Evolutionary conservation across 1,140 invertebrate species (phyloP), one percentile per base, ranked within the genome.

Genomic region (Hydropsyche tenuis): DNA sequence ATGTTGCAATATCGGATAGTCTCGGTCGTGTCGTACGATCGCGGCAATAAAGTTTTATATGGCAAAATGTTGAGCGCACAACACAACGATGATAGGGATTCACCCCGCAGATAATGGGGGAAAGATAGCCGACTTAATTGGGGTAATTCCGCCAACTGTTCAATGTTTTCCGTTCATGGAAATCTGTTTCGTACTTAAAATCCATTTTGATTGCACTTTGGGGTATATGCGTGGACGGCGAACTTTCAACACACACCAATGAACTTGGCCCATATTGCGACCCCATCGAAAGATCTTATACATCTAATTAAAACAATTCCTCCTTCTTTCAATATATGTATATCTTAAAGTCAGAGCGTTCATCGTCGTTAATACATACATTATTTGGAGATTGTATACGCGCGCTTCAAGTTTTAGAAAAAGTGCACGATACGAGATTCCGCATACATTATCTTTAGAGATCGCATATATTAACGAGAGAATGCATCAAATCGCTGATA

Each of bases 141-240:
- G 76, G 76, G 76, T 75, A 77, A 77, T 77, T 70, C 76, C 48
- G 62, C 73, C 76, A 77, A 77, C 76, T 77, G 76, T 75, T 77
- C 72, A 51, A 71, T 71, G 72, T 45, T 53, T 42, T 66, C 68
- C 68, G 51, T 73, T 64, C 75, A 60, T 60, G 60, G 43, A 68
- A 69, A 73, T 76, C 66, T 72, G 65, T 76, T 76, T 76, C 73
- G 73, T 71, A 76, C 66, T 76, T 66, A 76, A 73, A 76, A 76
- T 76, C 75, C 73, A 76, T 76, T 76, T 76, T 56, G 68, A 62
- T 60, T 65, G 64, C 53, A 72, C 70, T 70, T 73, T 7, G n/a
- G 62, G 75, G 64, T 62, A 73, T 75, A 69, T 73, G 69, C 22
- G 53, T n/a, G 18, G 20, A 37, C 27, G 23, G 69, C 51, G 48